Percentiles rank a stretch among this genome's conserved stretches.
Evolutionary conservation across 2,113 vertebrate genomes (phyloP).

Genomic region (Psephotus haematonotus): DNA sequence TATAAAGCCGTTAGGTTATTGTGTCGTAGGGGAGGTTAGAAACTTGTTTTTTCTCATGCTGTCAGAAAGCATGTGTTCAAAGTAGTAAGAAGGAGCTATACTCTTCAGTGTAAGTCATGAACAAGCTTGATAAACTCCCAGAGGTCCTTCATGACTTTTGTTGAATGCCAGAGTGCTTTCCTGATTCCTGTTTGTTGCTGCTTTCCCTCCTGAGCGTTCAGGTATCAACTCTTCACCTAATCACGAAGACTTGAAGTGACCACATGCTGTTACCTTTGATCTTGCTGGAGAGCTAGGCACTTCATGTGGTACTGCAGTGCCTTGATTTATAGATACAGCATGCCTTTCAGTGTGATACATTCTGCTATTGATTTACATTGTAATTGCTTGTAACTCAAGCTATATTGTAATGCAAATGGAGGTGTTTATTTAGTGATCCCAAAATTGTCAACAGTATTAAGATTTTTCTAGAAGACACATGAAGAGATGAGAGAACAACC

Average conservation of each 20-base stretch:
- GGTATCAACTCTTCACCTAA: neutral
- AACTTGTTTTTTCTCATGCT: neutral
- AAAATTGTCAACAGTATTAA: neutral
- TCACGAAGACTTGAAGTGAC: rapidly evolving
- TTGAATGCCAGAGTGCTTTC: neutral
- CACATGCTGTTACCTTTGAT: rapidly evolving
- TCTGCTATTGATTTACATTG: neutral
- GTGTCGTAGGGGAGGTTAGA: neutral
- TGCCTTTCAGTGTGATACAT: neutral
- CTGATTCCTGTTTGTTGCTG: neutral
- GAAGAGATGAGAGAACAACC: neutral
- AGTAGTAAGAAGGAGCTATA: neutral
- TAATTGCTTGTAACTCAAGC: neutral
- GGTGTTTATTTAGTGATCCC: neutral
- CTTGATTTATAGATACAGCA: neutral
- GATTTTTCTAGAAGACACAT: neutral
- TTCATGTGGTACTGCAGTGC: neutral
- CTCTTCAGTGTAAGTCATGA: neutral
- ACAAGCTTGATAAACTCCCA: rapidly evolving
- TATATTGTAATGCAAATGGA: neutral
- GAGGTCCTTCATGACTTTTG: neutral
- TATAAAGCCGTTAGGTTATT: neutral
- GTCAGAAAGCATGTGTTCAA: rapidly evolving
- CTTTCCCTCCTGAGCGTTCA: neutral
- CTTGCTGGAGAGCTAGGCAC: neutral